phyloP scores from a whole-genome alignment of 2,113 vertebrate species.

The Corynorhinus townsendii region DNA sequence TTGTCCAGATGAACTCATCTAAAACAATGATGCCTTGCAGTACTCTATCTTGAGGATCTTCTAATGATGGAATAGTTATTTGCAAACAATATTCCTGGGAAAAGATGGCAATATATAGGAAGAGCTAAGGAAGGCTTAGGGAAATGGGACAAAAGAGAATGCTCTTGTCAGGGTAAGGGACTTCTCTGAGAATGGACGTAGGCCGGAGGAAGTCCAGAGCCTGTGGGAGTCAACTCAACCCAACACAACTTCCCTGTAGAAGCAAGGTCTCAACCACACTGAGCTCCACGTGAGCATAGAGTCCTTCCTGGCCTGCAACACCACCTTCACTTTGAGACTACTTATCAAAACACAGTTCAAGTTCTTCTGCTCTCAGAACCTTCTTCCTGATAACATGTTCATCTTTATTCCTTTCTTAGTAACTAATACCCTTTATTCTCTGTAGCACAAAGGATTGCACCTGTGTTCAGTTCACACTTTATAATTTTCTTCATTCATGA shows the following conservation, averaged over 20 bases:
- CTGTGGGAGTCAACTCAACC: background rate
- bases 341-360: background rate
- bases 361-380: background rate
- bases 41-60: background rate
- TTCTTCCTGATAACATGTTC: background rate
- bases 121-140: background rate
- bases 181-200: background rate
- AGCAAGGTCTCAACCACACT: background rate
- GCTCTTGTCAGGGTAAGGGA: rapidly evolving
- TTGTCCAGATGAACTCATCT: background rate
- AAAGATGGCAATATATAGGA: background rate
- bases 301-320: background rate
- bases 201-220: background rate
- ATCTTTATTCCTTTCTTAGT: background rate
- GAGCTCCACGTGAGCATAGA: background rate
- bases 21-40: background rate
- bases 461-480: background rate
- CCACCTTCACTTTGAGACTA: background rate
- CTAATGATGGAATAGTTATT: background rate
- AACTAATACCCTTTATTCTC: background rate
- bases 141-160: background rate
- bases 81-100: background rate
- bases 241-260: background rate
- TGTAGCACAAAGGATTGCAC: background rate
- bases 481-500: background rate